Conservation (phyloP, 1,140 invertebrate species). For the Brachionus angularis region DNA sequence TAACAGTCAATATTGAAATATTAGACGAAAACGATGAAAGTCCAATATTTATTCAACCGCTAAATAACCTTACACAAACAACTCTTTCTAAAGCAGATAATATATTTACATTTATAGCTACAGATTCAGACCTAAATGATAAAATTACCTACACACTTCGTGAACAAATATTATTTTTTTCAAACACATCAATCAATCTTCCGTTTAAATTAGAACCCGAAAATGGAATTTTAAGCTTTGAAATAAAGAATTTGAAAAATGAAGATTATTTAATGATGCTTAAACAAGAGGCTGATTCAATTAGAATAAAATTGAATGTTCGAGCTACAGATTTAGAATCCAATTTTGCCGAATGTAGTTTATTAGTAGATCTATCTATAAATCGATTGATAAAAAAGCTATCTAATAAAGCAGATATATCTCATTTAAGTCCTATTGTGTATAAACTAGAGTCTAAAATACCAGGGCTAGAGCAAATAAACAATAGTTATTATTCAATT, state of each 20-base stretch:
- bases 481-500: not conserved
- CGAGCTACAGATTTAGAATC: not conserved
- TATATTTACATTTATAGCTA: slow-evolving; percentile 6
- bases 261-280: slow-evolving; percentile 20
- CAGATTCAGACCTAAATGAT: slow-evolving; percentile 1
- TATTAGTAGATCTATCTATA: slow-evolving; percentile 15
- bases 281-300: slow-evolving; percentile 2
- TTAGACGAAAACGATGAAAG: not conserved
- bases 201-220: not conserved
- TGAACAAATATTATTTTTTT: not conserved
- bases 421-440: slow-evolving; percentile 4
- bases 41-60: not conserved
- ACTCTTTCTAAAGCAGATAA: not conserved
- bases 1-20: not conserved
- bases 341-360: not conserved
- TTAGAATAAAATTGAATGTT: slow-evolving; percentile 7
- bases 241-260: not conserved
- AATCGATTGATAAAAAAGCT: not conserved
- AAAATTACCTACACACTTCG: not conserved
- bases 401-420: not conserved
- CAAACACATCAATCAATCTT: not conserved
- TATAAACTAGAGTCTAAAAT: slow-evolving; percentile 13
- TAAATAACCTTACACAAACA: not conserved
- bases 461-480: not conserved
- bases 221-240: slow-evolving; percentile 14